phyloP scores from a whole-genome alignment of 2,888 invertebrate species.

The Scaptomyza reducta region DNA sequence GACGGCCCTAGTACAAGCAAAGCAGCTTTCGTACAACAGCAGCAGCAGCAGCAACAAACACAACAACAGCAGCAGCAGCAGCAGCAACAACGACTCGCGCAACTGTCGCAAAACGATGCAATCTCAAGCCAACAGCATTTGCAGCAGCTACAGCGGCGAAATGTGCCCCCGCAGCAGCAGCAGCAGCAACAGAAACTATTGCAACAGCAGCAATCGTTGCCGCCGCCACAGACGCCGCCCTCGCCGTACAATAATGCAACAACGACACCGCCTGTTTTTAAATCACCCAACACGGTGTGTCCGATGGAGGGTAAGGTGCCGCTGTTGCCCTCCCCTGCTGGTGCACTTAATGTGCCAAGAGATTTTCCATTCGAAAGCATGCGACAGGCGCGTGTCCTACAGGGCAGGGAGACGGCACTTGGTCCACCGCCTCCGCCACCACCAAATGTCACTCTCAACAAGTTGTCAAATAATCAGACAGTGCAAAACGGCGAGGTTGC shows the following conservation, averaged over 20 bases:
- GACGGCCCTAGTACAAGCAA: slow-evolving; percentile 74
- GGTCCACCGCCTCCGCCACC: slow-evolving; percentile 68
- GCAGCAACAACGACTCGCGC: slow-evolving; percentile 45
- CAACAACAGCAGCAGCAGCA: slow-evolving; percentile 59
- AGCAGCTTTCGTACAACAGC: slow-evolving; percentile 72
- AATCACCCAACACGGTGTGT: slow-evolving; percentile 94
- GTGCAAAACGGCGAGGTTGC: slow-evolving; percentile 69
- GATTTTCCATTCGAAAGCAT: slow-evolving; percentile 95
- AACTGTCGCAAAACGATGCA: slow-evolving; percentile 69
- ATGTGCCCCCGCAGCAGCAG: slow-evolving; percentile 41
- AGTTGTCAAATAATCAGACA: slow-evolving; percentile 75
- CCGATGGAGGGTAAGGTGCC: slow-evolving; percentile 91
- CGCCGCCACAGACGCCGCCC: slow-evolving; percentile 50
- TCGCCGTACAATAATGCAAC: slow-evolving; percentile 54
- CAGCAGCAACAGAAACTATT: slow-evolving; percentile 41
- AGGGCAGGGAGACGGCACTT: slow-evolving; percentile 87
- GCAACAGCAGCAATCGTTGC: slow-evolving; percentile 52
- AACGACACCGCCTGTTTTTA: slow-evolving; percentile 85
- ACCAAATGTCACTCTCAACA: slow-evolving; percentile 78
- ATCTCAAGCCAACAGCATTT: slow-evolving; percentile 71
- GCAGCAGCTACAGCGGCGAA: slow-evolving; percentile 62
- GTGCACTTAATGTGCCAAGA: slow-evolving; percentile 82
- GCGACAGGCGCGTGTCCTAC: slow-evolving; percentile 94
- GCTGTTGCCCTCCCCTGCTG: slow-evolving; percentile 85
- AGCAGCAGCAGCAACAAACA: slow-evolving; percentile 61